phyloP scores from a whole-genome alignment of 1,140 invertebrate species.

The Brachionus plicatilis region DNA sequence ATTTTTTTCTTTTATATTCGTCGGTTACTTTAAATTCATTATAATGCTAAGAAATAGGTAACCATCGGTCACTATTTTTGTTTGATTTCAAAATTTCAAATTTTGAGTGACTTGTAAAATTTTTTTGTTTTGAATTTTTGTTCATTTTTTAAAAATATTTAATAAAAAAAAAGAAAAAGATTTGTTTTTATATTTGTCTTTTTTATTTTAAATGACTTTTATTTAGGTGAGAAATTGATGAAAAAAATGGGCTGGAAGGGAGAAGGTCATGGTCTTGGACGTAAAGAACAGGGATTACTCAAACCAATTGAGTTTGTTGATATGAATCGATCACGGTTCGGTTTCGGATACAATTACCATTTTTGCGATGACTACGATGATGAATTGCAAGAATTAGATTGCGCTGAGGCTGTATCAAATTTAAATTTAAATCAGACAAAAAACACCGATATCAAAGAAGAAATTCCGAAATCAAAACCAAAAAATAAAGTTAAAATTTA shows the following conservation, averaged over 20 bases:
- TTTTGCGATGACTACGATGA: slow-evolving; percentile 21
- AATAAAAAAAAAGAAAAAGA: slow-evolving; percentile 38
- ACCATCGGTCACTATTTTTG: background rate
- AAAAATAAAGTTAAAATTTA: background rate
- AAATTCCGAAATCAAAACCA: background rate
- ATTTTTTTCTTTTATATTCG: slow-evolving; percentile 19
- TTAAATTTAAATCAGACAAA: background rate
- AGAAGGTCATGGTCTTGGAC: slow-evolving; percentile 23
- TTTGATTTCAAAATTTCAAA: background rate
- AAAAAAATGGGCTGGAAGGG: slow-evolving; percentile 41
- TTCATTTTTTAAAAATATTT: slow-evolving; percentile 3
- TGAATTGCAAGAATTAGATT: background rate
- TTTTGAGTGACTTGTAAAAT: slow-evolving; percentile 17
- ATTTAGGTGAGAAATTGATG: slow-evolving; percentile 12
- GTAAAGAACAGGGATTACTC: background rate
- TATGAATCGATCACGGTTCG: background rate
- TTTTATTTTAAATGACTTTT: background rate
- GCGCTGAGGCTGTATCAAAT: background rate
- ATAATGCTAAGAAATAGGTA: background rate
- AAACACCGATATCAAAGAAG: background rate
- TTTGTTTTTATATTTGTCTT: background rate
- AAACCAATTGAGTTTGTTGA: slow-evolving; percentile 1
- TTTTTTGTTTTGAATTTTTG: background rate
- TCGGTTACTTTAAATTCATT: background rate
- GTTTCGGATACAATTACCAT: slow-evolving; percentile 17